A percentile compares a stretch with the other conserved stretches of the same genome.
Evolutionary conservation across 2,888 invertebrate genomes (phyloP).

Genomic region (Cephus runcator): DNA sequence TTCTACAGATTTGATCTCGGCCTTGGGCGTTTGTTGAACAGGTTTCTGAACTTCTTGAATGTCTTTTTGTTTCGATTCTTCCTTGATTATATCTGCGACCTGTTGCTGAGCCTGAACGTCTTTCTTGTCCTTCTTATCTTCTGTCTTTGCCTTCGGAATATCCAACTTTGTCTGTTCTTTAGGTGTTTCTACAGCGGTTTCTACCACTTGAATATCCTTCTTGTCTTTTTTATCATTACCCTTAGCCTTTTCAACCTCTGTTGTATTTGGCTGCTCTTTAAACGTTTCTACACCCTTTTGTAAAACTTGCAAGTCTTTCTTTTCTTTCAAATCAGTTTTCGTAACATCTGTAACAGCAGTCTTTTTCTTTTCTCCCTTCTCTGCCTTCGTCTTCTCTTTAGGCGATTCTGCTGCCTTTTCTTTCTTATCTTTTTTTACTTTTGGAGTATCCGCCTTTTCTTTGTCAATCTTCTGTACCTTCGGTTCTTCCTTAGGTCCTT

Average conservation of each 20-base stretch:
- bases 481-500: conserved; percentile 19
- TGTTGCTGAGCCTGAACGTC: conserved; percentile 3
- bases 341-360: neutral
- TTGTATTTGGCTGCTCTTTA: neutral
- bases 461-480: neutral
- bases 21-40: conserved; percentile 3
- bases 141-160: conserved; percentile 9
- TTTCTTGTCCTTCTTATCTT: conserved; percentile 6
- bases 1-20: neutral
- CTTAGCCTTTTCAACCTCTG: neutral
- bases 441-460: neutral
- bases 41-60: neutral
- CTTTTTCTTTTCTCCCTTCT: neutral
- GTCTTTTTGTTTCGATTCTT: neutral
- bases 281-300: neutral
- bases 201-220: neutral
- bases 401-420: neutral
- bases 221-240: conserved; percentile 4
- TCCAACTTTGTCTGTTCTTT: conserved; percentile 3
- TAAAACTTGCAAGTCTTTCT: conserved; percentile 8
- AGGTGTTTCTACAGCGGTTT: neutral
- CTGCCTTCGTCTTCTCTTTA: neutral
- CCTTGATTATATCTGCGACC: neutral
- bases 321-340: conserved; percentile 3
- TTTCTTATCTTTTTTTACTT: neutral